Evolutionary conservation across 2,888 invertebrate genomes (phyloP), one percentile per base, ranked within the genome.

Genomic region (Zygogramma bicolorata): DNA sequence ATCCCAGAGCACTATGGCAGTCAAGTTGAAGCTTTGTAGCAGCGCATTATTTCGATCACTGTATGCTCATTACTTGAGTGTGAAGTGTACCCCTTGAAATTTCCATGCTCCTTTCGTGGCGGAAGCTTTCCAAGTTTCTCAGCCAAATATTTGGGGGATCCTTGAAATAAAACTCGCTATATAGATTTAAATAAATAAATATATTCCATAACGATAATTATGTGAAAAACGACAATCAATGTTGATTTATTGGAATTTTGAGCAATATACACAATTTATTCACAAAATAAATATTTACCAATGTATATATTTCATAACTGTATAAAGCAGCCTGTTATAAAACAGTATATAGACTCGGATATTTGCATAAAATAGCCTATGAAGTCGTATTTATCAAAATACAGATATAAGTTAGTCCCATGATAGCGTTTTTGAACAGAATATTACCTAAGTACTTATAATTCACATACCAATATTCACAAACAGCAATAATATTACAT

Each of bases 241-340:
- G 70, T 74, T 67, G 71, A 60, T 71, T 71, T 63, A 71, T 71
- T 74, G 71, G 46, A 65, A 73, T 76, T 76, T 76, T 79, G 79
- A 79, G 79, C 79, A 77, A 78, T 78, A 72, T 73, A 77, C 75
- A 74, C 65, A 74, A 72, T 75, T 71, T 57, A 57, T 71, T 71
- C 68, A 68, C 67, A 66, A 72, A 73, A 68, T 68, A 74, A 70
- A 72, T 71, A 49, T 70, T 70, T 65, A 18, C 59, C 59, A 70
- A 57, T 70, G 58, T 70, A 65, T 53, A 65, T 46, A 60, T 63
- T 70, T 65, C 42, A 60, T 70, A 60, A 53, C 53, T 67, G 65
- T 42, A 69, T 67, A 69, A 73, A 68, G 74, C 74, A 78, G 75
- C 70, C 69, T 65, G 53, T 63, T 79, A 79, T 70, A 76, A 77